Evolutionary conservation across 2,113 vertebrate species (phyloP).

Genomic region (Lonchura striata): DNA sequence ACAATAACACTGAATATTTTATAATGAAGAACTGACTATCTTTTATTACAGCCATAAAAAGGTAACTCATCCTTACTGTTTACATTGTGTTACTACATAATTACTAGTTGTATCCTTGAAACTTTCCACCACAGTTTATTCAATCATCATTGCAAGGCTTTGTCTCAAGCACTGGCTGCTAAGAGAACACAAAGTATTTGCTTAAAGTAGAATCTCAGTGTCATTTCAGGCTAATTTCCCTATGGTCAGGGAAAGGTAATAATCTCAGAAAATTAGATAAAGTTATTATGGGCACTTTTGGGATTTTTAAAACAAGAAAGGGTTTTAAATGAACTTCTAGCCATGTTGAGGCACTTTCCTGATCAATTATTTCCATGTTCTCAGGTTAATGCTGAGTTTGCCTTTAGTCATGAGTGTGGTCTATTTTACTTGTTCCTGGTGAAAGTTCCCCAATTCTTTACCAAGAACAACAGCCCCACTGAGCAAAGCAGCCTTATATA

Average conservation of each 20-base stretch:
- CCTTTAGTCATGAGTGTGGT: not conserved
- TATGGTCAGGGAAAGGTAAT: not conserved
- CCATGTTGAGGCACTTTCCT: not conserved
- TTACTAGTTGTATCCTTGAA: not conserved
- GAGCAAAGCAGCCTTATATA: not conserved
- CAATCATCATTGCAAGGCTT: not conserved
- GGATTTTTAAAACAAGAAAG: not conserved
- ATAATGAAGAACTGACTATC: not conserved
- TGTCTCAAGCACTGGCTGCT: not conserved
- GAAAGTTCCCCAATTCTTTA: not conserved
- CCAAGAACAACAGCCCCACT: not conserved
- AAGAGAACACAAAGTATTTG: not conserved
- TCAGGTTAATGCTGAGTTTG: not conserved
- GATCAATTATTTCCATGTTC: not conserved
- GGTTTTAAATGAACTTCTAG: not conserved
- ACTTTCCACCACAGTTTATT: not conserved
- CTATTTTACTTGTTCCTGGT: not conserved
- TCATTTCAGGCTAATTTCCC: not conserved
- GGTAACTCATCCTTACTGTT: not conserved
- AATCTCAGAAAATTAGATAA: not conserved
- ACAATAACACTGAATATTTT: slow-evolving; percentile 39
- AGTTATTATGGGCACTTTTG: not conserved
- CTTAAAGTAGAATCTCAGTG: not conserved
- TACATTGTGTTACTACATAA: not conserved
- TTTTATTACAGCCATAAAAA: slow-evolving; percentile 18